phyloP scores from a whole-genome alignment of 1,140 invertebrate species.

The Triops longicaudatus region DNA sequence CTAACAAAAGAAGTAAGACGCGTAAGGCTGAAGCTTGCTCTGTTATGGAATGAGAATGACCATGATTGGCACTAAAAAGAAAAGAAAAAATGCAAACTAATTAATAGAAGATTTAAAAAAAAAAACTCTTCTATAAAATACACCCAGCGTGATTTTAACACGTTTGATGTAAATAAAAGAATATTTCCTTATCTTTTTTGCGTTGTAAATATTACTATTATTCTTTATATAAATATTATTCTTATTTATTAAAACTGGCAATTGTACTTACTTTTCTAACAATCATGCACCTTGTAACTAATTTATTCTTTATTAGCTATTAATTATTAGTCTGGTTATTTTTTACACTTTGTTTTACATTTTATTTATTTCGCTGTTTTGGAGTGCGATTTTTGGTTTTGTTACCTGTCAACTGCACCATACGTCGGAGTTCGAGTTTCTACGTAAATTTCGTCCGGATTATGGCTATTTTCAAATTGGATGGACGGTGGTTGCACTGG shows the following conservation, averaged over 20 bases:
- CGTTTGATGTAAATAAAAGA: too few species aligned
- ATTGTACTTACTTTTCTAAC: too few species aligned
- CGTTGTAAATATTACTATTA: too few species aligned
- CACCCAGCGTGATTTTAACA: too few species aligned
- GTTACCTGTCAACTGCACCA: not conserved
- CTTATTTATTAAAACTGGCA: too few species aligned
- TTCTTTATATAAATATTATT: too few species aligned
- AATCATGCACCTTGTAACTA: too few species aligned
- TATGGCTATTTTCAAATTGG: not conserved
- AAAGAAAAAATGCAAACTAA: not conserved
- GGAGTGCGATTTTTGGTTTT: not conserved
- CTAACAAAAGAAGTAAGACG: conserved; percentile 43
- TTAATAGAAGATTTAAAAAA: not conserved
- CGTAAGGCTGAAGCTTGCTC: conserved; percentile 40
- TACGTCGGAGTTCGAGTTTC: not conserved
- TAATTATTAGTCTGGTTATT: too few species aligned
- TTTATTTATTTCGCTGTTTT: not conserved
- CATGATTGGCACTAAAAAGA: not conserved
- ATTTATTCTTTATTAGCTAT: too few species aligned
- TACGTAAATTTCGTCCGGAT: conserved; percentile 16
- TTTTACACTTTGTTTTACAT: not conserved
- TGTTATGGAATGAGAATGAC: conserved; percentile 19
- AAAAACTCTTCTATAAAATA: too few species aligned
- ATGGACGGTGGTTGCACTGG: not conserved
- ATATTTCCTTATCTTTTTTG: too few species aligned